A percentile compares a stretch with the other conserved stretches of the same genome.
phyloP scores from a whole-genome alignment of 2,113 vertebrate genomes.

The Daboia siamensis region DNA sequence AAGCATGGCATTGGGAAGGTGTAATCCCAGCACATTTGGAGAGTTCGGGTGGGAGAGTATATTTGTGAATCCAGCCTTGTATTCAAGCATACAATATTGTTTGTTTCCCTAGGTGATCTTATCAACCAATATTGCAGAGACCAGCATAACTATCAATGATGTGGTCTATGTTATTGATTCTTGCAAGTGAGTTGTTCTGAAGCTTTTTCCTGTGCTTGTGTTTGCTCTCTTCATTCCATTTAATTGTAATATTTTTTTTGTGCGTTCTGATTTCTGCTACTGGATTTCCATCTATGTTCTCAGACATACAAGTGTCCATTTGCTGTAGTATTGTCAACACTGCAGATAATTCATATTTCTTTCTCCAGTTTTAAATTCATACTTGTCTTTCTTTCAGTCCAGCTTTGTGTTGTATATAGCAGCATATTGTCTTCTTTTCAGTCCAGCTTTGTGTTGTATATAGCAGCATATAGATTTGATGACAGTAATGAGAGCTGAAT shows the following conservation, averaged over 20 bases:
- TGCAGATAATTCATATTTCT: background rate
- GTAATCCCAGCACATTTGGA: background rate
- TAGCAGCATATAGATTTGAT: background rate
- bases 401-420: background rate
- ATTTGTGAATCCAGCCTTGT: background rate
- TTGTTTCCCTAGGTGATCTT: constrained; percentile 84
- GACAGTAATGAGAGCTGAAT: background rate
- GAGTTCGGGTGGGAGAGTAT: background rate
- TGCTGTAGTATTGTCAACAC: background rate
- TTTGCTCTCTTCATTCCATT: background rate
- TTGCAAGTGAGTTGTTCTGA: constrained; percentile 87
- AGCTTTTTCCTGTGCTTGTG: background rate
- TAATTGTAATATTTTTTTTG: background rate
- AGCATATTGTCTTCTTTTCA: background rate
- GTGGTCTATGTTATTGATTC: constrained; percentile 96
- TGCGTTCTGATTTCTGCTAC: background rate
- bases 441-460: background rate
- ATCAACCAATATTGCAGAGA: constrained; percentile 97
- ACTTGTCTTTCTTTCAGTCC: background rate
- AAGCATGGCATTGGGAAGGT: background rate
- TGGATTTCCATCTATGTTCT: background rate
- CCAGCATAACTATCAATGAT: constrained; percentile 96
- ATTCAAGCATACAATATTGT: background rate
- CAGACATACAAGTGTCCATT: background rate
- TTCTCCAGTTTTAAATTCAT: background rate